Base-by-base conservation (phyloP, 2,113 vertebrate genomes). In the Gallinago media region DNA sequence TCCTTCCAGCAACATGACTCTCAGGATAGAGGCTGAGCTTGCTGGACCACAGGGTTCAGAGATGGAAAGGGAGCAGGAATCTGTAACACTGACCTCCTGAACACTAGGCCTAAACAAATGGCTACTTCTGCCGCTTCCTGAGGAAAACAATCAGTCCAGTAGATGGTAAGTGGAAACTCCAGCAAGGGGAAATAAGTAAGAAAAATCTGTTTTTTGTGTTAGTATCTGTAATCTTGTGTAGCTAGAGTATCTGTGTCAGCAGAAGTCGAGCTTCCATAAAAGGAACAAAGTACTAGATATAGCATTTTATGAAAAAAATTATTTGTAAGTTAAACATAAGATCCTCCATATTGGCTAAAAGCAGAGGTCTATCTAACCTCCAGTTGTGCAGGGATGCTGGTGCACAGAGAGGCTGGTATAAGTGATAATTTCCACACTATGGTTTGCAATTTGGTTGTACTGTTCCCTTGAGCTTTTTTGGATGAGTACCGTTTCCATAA, bases 1-100 rank as follows among this genome's bases (percentile, higher is more conserved):
- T 49, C 27, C 50, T 74, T 22, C 42, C 31, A 62, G 84, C 44
- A 75, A 0, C 21, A 3, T 3, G 17, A 42, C 14, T 52, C 11
- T 71, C 16, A 38, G 18, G 1, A 0, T 5, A 32, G 23, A 29
- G 61, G 23, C 34, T 36, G 3, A 0, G 0, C 5, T 31, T 6
- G 46, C 7, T 1, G 3, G 34, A 18, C 32, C 61, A 15, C 6
- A 16, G 25, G n/a, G 25, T 40, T 90, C 31, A 31, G 58, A 8
- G 34, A 26, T 36, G 13, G 36, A 65, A 76, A 92, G 66, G 34
- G 32, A 94, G 54, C n/a, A 82, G 61, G 32, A 75, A n/a, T 5
- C 1, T 36, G 11, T 25, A 32, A 52, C 23, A 8, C 17, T 20
- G 8, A 40, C 40, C 9, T 68, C 42, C 21, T 83, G 54, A 31